These are phyloP conservation scores for Agelaius tricolor DNA, from an alignment of 2,113 vertebrate genomes.

Conservation along the genomic window DNA sequence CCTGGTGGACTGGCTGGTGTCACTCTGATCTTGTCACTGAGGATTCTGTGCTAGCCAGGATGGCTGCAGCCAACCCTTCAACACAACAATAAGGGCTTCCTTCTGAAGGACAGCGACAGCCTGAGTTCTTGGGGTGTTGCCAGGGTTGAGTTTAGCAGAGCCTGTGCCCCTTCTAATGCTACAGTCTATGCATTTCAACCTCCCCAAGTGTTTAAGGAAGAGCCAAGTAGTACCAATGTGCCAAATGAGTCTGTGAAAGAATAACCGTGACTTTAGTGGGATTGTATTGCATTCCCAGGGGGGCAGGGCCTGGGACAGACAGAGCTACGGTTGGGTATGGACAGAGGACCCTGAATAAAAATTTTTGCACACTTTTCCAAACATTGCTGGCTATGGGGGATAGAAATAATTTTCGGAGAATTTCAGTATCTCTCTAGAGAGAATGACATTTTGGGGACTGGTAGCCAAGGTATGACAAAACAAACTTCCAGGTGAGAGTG, in stretches of 20 bases:
- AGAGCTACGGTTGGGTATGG: not conserved
- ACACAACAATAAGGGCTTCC: conserved; percentile 24
- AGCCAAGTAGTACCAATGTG: conserved; percentile 29
- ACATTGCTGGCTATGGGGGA: not conserved
- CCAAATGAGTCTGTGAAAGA: conserved; percentile 47
- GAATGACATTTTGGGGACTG: not conserved
- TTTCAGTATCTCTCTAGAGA: not conserved
- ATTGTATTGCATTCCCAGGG: not conserved
- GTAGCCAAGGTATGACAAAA: conserved; percentile 13
- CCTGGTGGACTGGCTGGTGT: not conserved
- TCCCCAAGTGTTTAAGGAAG: not conserved
- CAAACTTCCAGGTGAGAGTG: not conserved
- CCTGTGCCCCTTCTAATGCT: not conserved
- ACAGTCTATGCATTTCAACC: conserved; percentile 29
- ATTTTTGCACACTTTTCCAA: not conserved
- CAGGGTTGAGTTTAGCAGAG: not conserved
- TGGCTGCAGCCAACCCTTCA: not conserved
- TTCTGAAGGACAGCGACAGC: conserved; percentile 24
- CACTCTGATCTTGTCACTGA: not conserved
- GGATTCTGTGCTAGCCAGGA: not conserved
- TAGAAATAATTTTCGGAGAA: not conserved
- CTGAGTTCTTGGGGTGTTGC: conserved; percentile 17
- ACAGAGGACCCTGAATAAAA: not conserved
- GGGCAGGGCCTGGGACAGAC: not conserved
- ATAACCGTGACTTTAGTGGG: not conserved